Conservation (phyloP, 2,888 invertebrate genomes). For the Coleophora deauratella region DNA sequence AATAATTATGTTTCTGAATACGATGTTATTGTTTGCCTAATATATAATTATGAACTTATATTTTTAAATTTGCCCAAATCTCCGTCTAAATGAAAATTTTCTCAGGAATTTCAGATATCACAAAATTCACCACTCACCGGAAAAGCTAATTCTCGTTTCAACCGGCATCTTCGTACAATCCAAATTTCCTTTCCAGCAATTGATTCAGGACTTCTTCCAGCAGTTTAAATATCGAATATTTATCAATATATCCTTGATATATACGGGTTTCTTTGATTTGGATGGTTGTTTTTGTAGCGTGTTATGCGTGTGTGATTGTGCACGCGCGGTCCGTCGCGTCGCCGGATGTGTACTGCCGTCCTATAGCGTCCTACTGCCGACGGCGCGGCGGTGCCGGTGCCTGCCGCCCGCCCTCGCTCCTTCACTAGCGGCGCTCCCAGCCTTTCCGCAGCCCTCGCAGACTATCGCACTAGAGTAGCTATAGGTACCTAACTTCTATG, state of each 20-base stretch:
- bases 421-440: constrained; percentile 17
- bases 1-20: no score
- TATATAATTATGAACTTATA: no score
- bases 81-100: no score
- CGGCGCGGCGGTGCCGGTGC: constrained; percentile 10
- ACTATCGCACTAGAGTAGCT: no score
- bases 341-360: constrained; percentile 55
- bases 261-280: neutral
- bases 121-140: constrained; percentile 44
- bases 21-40: no score
- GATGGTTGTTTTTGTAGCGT: neutral
- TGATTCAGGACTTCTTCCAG: no score
- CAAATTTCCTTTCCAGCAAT: no score
- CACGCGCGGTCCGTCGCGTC: constrained; percentile 41
- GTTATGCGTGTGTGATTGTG: constrained; percentile 2
- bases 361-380: constrained; percentile 16
- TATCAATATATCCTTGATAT: no score
- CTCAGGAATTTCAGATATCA: no score
- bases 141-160: constrained; percentile 68
- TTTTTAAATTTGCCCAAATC: no score
- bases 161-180: constrained; percentile 49
- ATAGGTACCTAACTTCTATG: constrained; percentile 10
- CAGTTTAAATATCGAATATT: no score
- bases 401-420: constrained; percentile 25
- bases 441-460: constrained; percentile 27